phyloP scores from a whole-genome alignment of 2,113 vertebrate species.

The Syrrhaptes paradoxus region DNA sequence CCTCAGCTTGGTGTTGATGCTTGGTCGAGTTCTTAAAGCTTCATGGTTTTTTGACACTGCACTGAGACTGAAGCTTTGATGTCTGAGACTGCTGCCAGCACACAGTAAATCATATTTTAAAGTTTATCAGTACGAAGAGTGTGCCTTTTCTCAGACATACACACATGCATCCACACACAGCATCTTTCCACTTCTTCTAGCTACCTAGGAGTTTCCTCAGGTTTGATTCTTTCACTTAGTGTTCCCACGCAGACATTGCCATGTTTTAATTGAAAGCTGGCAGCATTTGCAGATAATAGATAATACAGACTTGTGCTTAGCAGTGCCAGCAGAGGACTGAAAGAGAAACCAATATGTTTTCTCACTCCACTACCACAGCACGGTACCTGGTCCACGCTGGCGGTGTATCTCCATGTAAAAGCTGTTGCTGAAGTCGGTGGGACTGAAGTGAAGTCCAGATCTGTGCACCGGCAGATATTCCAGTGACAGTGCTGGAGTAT shows the following conservation, averaged over 20 bases:
- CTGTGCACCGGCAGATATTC: neutral
- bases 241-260: neutral
- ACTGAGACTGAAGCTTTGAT: slow-evolving; percentile 70
- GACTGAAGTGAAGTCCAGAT: neutral
- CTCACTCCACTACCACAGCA: neutral
- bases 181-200: neutral
- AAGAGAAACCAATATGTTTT: neutral
- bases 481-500: neutral
- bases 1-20: slow-evolving; percentile 63
- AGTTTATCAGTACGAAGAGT: slow-evolving; percentile 39
- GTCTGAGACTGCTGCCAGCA: slow-evolving; percentile 57
- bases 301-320: neutral
- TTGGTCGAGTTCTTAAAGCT: slow-evolving; percentile 66
- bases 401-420: neutral
- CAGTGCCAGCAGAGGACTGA: neutral
- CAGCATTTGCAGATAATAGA: too few species aligned
- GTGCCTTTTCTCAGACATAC: slow-evolving; percentile 5
- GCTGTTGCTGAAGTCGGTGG: neutral
- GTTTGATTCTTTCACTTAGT: neutral
- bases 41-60: slow-evolving; percentile 68
- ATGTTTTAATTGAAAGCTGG: neutral
- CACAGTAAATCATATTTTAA: slow-evolving; percentile 67
- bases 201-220: neutral
- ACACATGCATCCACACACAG: neutral
- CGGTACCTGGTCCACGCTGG: neutral